Percentiles rank a stretch among this genome's conserved stretches.
phyloP scores from a whole-genome alignment of 2,888 invertebrate species.

The Epirrhoe tristata region DNA sequence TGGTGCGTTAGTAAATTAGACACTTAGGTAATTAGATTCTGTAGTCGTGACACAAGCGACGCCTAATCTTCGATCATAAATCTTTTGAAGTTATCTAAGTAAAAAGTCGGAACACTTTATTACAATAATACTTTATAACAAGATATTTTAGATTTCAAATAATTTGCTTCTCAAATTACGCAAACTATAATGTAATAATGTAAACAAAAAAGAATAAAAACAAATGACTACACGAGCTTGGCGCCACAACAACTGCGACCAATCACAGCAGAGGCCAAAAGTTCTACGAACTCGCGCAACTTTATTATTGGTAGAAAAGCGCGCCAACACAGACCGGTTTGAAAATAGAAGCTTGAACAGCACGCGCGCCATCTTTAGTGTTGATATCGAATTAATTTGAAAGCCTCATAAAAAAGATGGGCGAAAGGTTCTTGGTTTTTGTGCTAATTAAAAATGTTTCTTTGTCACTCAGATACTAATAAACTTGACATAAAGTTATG shows the following conservation, averaged over 20 bases:
- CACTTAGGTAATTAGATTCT: no score
- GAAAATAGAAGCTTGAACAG: slow-evolving; percentile 59
- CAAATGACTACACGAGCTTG: slow-evolving; percentile 37
- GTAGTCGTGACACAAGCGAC: no score
- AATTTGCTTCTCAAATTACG: background rate
- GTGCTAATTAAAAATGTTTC: background rate
- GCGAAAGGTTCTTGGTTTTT: slow-evolving; percentile 2
- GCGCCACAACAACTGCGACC: slow-evolving; percentile 53
- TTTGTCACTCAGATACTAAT: no score
- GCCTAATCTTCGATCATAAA: no score
- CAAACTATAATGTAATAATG: background rate
- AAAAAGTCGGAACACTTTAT: no score
- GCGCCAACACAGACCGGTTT: slow-evolving; percentile 70
- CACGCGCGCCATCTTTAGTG: slow-evolving; percentile 53
- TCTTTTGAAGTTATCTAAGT: no score
- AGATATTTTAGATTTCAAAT: no score
- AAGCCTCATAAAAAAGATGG: slow-evolving; percentile 30
- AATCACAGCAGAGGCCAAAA: slow-evolving; percentile 71
- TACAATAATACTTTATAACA: no score
- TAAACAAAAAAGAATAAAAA: slow-evolving; percentile 21
- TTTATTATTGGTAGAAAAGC: slow-evolving; percentile 64
- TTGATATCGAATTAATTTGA: slow-evolving; percentile 49
- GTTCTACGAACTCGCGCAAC: slow-evolving; percentile 73
- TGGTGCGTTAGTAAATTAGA: no score
- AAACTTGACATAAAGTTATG: no score